Evolutionary conservation across 1,140 invertebrate species (phyloP), one percentile per base, ranked within the genome.

Genomic region (Papilio glaucus): DNA sequence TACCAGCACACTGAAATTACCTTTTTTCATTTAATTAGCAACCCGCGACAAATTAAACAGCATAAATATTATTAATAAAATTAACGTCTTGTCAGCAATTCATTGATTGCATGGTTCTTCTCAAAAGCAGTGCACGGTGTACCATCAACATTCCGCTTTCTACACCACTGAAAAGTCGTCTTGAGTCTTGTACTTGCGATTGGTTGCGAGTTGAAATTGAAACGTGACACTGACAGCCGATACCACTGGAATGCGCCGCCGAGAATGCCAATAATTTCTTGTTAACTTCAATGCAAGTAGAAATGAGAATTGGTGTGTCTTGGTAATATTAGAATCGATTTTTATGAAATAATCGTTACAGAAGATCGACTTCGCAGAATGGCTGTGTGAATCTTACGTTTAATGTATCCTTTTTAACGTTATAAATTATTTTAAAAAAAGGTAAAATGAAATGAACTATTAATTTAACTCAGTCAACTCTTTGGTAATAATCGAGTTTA

Each of bases 1-100:
- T 85, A 76, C 26, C 49, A 72, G 72, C 12, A 38, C 49, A 68
- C 37, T 74, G 65, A 61, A 62, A 77, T 80, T 80, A 78, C 78
- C 73, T 80, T 60, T 69, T 45, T 26, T 71, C 53, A 21, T 62
- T 12, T 33, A 70, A 42, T 37, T 73, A 60, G 65, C n/a, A 65
- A 38, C 37, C 21, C 37, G 49, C 61, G 33, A 21, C 7, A 21
- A 21, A 38, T 10, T 21, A 39, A 39, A 65, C 39, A 21, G 0
- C 15, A 65, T 65, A 8, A 65, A n/a, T 65, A 5, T n/a, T 8
- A 39, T 10, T 21, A 39, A 37, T 10, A 37, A 13, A 63, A 9
- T 21, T n/a, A 15, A 37, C 13, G 15, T 29, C 13, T 63, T 63
- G 33, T 63, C n/a, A 63, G 61, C 38, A 63, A 57, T 57, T 24